phyloP scores from a whole-genome alignment of 1,140 invertebrate genomes.

The Goniozus legneri region DNA sequence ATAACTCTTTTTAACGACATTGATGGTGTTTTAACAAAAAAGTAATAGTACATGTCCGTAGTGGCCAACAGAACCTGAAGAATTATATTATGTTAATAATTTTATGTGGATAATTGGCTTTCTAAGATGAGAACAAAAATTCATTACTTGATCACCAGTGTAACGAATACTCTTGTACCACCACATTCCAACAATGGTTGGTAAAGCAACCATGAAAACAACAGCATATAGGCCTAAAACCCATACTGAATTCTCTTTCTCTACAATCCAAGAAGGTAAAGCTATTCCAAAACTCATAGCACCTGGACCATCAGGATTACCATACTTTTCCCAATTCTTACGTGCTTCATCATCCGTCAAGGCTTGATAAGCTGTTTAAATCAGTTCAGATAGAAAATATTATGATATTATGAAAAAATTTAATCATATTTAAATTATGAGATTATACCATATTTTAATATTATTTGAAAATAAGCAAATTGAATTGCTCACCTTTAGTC shows the following conservation, averaged over 20 bases:
- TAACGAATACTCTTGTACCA: constrained; percentile 98
- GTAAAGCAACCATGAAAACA: constrained; percentile 96
- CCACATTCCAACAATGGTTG: constrained; percentile 93
- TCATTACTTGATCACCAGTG: constrained; percentile 88
- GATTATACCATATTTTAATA: background rate
- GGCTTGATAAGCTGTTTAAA: constrained; percentile 67
- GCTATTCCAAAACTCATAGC: constrained; percentile 99
- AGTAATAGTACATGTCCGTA: constrained; percentile 92
- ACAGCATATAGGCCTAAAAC: constrained; percentile 93
- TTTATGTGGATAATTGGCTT: background rate
- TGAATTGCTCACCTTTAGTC: constrained; percentile 82
- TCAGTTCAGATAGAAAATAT: constrained; percentile 29
- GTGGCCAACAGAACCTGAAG: constrained; percentile 87
- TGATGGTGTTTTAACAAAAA: constrained; percentile 91
- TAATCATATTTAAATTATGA: background rate
- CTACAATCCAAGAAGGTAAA: constrained; percentile 99
- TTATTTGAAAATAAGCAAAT: constrained; percentile 9
- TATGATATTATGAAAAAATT: constrained; percentile 17
- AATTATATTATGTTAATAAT: constrained; percentile 12
- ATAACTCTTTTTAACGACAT: constrained; percentile 93
- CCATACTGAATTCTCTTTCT: constrained; percentile 98
- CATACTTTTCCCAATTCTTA: constrained; percentile 98
- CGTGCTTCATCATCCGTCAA: constrained; percentile 95
- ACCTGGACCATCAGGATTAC: constrained; percentile 98
- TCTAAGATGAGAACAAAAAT: no score